phyloP scores from a whole-genome alignment of 2,888 invertebrate species.

The Ametastegia equiseti region DNA sequence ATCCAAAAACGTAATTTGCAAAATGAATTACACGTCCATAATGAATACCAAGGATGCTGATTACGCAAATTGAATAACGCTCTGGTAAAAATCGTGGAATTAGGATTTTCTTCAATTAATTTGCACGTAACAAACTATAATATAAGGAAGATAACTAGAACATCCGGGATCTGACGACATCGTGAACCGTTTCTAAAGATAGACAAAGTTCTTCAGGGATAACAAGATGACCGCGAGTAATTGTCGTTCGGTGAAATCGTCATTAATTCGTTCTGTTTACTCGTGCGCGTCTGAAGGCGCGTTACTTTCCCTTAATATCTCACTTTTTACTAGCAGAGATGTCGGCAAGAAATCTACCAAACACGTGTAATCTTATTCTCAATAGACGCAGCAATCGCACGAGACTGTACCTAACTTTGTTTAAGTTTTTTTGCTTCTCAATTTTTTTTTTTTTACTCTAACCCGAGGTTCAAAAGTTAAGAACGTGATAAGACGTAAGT shows the following conservation, averaged over 20 bases:
- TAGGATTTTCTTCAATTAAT: too few relatives aligned
- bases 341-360: background rate
- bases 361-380: background rate
- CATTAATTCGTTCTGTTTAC: background rate
- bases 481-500: conserved; percentile 6
- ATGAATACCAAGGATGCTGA: background rate
- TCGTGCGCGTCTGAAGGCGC: conserved; percentile 12
- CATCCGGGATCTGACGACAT: background rate
- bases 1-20: background rate
- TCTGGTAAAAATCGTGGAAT: too few relatives aligned
- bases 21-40: background rate
- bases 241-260: conserved; percentile 14
- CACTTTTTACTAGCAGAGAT: background rate
- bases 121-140: too few relatives aligned
- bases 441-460: background rate
- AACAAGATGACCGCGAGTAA: background rate
- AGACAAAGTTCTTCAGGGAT: background rate
- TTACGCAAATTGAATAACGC: background rate
- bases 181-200: background rate
- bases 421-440: background rate
- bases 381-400: background rate
- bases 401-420: background rate
- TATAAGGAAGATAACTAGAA: too few relatives aligned
- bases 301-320: conserved; percentile 3
- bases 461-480: background rate